Evolutionary conservation across 2,888 invertebrate genomes (phyloP).

Genomic region (Xestobium rufovillosum): DNA sequence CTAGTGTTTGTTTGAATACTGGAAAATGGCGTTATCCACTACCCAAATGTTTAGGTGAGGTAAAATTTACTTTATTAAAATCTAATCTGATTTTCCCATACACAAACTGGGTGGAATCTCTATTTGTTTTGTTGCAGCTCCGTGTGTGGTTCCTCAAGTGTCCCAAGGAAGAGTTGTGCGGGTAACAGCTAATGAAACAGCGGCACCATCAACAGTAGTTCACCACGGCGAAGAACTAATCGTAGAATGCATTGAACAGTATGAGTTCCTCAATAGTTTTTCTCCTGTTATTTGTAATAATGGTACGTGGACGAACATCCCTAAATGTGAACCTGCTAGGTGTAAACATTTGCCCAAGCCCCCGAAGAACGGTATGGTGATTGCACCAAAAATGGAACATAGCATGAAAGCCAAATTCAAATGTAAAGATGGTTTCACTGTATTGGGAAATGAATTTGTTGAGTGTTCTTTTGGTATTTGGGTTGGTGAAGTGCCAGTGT

Average conservation of each 20-base stretch:
- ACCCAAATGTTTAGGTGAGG: conserved; percentile 82
- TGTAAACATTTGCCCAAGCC: conserved; percentile 45
- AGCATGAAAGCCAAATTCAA: conserved; percentile 90
- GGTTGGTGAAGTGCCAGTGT: conserved; percentile 82
- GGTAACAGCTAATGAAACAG: conserved; percentile 49
- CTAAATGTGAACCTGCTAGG: conserved; percentile 74
- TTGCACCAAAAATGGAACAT: conserved; percentile 96
- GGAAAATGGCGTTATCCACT: conserved; percentile 92
- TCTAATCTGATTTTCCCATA: neutral
- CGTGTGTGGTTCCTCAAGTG: conserved; percentile 87
- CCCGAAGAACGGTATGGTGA: conserved; percentile 90
- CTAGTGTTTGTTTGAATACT: conserved; percentile 87
- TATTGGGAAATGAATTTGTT: conserved; percentile 64
- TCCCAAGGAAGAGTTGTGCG: conserved; percentile 68
- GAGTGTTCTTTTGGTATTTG: conserved; percentile 93
- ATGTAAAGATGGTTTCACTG: conserved; percentile 86
- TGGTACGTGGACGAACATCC: conserved; percentile 93
- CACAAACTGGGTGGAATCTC: too few relatives aligned
- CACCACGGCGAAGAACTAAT: conserved; percentile 64
- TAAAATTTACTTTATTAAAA: neutral
- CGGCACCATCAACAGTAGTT: conserved; percentile 50
- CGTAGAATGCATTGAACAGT: conserved; percentile 78
- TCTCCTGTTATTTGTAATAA: conserved; percentile 82
- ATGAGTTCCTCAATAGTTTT: conserved; percentile 72
- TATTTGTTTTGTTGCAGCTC: conserved; percentile 68